Evolutionary conservation across 2,888 invertebrate species (phyloP), one percentile per base, ranked within the genome.

Genomic region (Fabriciana adippe): DNA sequence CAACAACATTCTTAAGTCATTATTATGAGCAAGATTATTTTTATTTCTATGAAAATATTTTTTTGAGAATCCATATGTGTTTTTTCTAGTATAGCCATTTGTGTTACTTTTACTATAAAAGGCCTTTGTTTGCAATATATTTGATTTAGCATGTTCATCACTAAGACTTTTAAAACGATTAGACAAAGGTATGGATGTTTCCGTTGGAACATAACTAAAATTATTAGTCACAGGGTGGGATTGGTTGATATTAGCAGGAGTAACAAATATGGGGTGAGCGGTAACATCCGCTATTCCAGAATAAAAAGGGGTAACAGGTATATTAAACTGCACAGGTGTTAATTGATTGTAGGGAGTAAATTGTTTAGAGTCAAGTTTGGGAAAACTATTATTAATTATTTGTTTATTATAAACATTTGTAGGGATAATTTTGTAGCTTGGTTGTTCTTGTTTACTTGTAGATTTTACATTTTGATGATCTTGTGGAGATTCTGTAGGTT

Each of bases 401-500:
- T 78, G 79, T 55, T 81, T 79, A 60, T 79, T 80, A 62, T 75
- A 77, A 3, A 77, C 67, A 16, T 63, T 75, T 31, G 78, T 66
- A 41, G 68, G 65, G 16, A 61, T 61, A 13, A 64, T 35, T 16
- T 64, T 56, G 16, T 47, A 35, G 31, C 71, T 51, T 3, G 47
- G 21, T 15, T 15, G 35, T 18, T 64, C 50, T 26, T 66, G 11
- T 41, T 8, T 41, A 41, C 35, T 41, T 41, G 35, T 41, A 41
- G 35, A 41, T 41, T 41, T 11, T 41, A 41, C 35, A 41, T 0
- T 47, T 71, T 15, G 16, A 50, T 56, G 53, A 57, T 79, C 74
- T 62, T 72, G 72, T 54, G 80, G 83, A 65, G 87, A 86, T 13
- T 81, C 81, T 14, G 74, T 75, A 55, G 89, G 89, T 75, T 90